A percentile compares a stretch with the other conserved stretches of the same genome.
phyloP scores from a whole-genome alignment of 2,888 invertebrate genomes.

The Scaptomyza cyrtandrae region DNA sequence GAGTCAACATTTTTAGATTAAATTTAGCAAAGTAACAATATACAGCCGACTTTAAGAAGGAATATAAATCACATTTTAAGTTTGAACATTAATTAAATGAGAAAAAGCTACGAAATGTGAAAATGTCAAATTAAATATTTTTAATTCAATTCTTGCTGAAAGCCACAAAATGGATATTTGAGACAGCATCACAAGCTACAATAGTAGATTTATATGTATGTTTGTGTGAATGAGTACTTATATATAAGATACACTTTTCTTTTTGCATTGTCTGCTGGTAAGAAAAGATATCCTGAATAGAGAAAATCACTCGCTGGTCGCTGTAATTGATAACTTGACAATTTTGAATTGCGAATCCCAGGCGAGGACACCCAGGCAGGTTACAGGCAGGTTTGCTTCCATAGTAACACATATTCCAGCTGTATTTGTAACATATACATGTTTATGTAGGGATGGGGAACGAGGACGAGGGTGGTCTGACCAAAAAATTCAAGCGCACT shows the following conservation, averaged over 20 bases:
- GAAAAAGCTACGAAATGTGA: neutral
- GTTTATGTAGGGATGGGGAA: neutral
- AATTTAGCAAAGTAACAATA: neutral
- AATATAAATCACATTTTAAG: no score
- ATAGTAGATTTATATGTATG: no score
- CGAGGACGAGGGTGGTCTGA: neutral
- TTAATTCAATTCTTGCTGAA: constrained; percentile 58
- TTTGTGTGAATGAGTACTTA: neutral
- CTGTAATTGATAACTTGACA: constrained; percentile 72
- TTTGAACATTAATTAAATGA: no score
- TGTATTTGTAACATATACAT: constrained; percentile 33
- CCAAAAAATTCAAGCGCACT: constrained; percentile 21
- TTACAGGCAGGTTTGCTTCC: constrained; percentile 12
- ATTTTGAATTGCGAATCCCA: constrained; percentile 38
- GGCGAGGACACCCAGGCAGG: neutral
- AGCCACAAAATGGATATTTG: constrained; percentile 54
- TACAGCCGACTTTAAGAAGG: no score
- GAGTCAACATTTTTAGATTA: neutral
- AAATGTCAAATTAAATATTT: constrained; percentile 57
- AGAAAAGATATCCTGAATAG: neutral
- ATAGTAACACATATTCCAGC: constrained; percentile 43
- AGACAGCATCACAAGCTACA: constrained; percentile 16
- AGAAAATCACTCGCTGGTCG: constrained; percentile 26
- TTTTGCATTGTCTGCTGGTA: constrained; percentile 17
- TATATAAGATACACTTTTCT: constrained; percentile 10